Percentiles rank a stretch among this genome's conserved stretches.
These are phyloP conservation scores for Drosophila incognita DNA, from an alignment of 2,888 invertebrate species.

Conservation along the genomic window DNA sequence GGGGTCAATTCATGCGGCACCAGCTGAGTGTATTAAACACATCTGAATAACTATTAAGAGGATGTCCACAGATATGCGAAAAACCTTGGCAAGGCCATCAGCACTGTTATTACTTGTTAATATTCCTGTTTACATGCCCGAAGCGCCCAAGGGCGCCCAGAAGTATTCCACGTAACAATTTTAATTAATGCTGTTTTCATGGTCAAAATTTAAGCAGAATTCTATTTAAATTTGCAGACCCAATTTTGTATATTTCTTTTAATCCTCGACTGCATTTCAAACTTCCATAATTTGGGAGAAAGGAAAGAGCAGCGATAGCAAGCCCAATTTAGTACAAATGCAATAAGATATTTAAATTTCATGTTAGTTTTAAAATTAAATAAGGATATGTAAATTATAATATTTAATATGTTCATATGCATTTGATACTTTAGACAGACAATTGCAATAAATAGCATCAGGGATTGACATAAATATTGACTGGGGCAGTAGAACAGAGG, in stretches of 20 bases:
- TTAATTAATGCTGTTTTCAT: neutral
- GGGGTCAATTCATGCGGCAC: constrained; percentile 39
- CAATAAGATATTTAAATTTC: neutral
- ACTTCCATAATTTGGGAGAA: neutral
- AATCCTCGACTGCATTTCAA: neutral
- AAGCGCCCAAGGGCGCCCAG: neutral
- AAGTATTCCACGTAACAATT: neutral
- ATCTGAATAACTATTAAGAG: constrained; percentile 45
- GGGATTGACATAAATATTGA: constrained; percentile 32
- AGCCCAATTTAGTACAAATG: neutral
- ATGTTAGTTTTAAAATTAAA: neutral
- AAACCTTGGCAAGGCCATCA: constrained; percentile 3
- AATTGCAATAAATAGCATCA: constrained; percentile 31
- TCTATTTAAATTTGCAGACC: neutral
- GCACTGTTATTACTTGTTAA: constrained; percentile 18
- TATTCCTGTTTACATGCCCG: constrained; percentile 14
- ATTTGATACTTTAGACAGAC: constrained; percentile 11
- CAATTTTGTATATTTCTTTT: neutral
- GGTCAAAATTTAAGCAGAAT: neutral
- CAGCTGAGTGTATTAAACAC: constrained; percentile 47
- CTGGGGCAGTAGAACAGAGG: constrained; percentile 11
- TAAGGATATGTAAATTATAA: neutral
- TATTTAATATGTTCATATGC: constrained; percentile 16
- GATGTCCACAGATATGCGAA: constrained; percentile 15
- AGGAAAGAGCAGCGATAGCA: neutral